Percentiles rank a stretch among this genome's conserved stretches.
phyloP scores from a whole-genome alignment of 1,140 invertebrate genomes.

The Lamellibrachia luymesi region DNA sequence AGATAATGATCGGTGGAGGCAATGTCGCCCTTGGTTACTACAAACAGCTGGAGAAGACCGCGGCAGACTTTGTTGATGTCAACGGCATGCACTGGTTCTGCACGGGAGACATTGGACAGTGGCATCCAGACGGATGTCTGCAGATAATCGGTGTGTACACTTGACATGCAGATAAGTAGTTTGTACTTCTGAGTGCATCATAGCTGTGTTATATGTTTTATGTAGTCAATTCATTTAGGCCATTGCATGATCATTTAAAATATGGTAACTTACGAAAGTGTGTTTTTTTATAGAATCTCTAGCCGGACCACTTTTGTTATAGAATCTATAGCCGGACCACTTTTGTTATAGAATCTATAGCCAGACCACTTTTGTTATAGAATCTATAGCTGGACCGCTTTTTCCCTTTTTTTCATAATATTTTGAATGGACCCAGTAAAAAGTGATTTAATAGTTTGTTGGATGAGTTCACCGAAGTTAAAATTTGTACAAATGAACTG shows the following conservation, averaged over 20 bases:
- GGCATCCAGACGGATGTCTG: slow-evolving; percentile 86
- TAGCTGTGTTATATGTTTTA: neutral
- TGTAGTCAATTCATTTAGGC: neutral
- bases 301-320: too few species aligned
- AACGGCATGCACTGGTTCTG: slow-evolving; percentile 71
- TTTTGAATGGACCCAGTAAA: too few species aligned
- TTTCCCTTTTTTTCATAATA: too few species aligned
- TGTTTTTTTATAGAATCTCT: too few species aligned
- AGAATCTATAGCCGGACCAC: too few species aligned
- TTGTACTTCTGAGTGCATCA: neutral
- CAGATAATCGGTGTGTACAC: slow-evolving; percentile 84
- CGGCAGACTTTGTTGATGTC: slow-evolving; percentile 82
- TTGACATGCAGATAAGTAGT: neutral
- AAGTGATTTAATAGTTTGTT: too few species aligned
- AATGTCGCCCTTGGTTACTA: slow-evolving; percentile 93
- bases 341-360: too few species aligned
- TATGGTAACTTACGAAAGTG: too few species aligned
- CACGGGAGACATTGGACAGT: slow-evolving; percentile 94
- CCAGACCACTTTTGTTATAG: too few species aligned
- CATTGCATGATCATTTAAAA: too few species aligned
- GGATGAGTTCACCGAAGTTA: too few species aligned
- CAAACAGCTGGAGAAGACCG: slow-evolving; percentile 83
- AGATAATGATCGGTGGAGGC: slow-evolving; percentile 87
- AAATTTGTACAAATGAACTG: neutral
- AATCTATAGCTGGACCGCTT: too few species aligned